Conservation (phyloP, 2,113 vertebrate species). For the Campylorhamphus procurvoides region DNA sequence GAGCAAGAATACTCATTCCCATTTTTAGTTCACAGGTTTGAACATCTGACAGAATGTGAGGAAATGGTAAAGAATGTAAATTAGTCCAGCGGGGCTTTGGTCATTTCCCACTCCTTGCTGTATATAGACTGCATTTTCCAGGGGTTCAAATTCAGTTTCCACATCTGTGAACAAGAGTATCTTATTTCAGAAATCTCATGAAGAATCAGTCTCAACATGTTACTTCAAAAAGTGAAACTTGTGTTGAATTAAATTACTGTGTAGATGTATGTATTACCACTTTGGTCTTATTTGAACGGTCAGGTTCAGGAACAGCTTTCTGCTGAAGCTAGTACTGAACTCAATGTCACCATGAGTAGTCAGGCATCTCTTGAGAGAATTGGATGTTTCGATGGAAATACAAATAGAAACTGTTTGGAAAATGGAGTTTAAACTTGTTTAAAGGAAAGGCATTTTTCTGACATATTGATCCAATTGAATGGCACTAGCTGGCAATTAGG, state of each 20-base stretch:
- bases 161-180: neutral
- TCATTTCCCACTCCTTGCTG: neutral
- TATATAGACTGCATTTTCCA: neutral
- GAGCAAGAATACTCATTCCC: neutral
- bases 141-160: neutral
- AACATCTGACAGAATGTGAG: neutral
- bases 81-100: neutral
- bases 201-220: neutral
- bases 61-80: neutral
- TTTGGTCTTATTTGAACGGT: neutral
- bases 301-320: neutral
- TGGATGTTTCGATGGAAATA: neutral
- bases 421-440: neutral
- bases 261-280: rapidly evolving
- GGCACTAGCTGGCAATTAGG: neutral
- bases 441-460: neutral
- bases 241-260: neutral
- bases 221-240: neutral
- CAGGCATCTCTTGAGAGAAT: neutral
- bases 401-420: neutral
- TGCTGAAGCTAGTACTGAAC: neutral
- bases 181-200: neutral
- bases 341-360: neutral
- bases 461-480: neutral
- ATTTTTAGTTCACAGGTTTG: neutral